Evolutionary conservation across 2,113 vertebrate genomes (phyloP).

Genomic region (Gallinago undulata): DNA sequence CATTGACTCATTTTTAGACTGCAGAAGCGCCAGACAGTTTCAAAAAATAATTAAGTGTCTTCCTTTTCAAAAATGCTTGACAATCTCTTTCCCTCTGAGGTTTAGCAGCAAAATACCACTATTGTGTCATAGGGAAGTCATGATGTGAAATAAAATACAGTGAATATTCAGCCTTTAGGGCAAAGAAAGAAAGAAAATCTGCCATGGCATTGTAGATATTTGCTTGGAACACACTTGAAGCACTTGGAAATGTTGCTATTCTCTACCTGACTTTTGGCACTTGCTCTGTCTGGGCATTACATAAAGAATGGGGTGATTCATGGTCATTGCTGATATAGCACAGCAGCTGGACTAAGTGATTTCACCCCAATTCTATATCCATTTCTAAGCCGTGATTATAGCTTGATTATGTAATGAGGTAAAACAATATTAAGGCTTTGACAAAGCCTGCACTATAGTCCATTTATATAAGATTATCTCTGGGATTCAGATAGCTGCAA

Average conservation of each 20-base stretch:
- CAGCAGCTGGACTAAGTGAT: not conserved
- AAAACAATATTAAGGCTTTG: slow-evolving; percentile 21
- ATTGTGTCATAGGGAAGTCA: not conserved
- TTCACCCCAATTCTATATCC: not conserved
- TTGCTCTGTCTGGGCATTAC: not conserved
- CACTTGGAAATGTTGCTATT: not conserved
- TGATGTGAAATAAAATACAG: not conserved
- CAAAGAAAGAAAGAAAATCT: not conserved
- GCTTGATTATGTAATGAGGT: slow-evolving; percentile 13
- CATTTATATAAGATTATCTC: slow-evolving; percentile 40
- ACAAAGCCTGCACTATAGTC: not conserved
- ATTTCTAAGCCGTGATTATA: not conserved
- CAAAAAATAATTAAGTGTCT: not conserved
- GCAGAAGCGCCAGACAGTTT: not conserved
- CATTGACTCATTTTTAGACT: not conserved
- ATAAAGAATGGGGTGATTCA: not conserved
- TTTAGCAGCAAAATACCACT: not conserved
- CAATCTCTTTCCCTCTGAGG: not conserved
- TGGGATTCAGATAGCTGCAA: slow-evolving; percentile 23
- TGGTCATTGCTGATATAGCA: not conserved
- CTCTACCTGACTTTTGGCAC: not conserved
- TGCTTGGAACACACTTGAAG: not conserved
- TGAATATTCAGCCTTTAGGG: not conserved
- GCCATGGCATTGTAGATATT: not conserved
- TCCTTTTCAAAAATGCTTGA: not conserved